Evolutionary conservation across 2,888 invertebrate species (phyloP).

Genomic region (Eupsilia transversa): DNA sequence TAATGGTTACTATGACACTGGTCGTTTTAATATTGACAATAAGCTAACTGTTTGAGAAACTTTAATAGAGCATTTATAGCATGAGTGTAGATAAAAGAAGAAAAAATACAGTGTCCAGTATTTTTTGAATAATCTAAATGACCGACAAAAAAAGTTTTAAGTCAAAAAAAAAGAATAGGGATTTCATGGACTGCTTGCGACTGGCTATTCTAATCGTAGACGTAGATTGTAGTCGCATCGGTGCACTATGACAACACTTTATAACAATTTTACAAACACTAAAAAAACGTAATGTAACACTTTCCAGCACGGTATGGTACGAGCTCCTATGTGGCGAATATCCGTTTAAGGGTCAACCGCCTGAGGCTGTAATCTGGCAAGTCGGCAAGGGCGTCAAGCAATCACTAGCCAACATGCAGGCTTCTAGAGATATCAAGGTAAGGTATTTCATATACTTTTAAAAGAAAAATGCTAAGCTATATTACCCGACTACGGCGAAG

Average conservation of each 20-base stretch:
- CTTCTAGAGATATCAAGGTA: slow-evolving; percentile 98
- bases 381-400: slow-evolving; percentile 99
- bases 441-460: neutral
- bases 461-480: neutral
- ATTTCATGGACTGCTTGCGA: neutral
- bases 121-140: too few species aligned
- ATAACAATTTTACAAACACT: too few species aligned
- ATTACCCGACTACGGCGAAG: too few species aligned
- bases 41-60: too few species aligned
- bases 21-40: too few species aligned
- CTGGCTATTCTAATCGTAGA: neutral
- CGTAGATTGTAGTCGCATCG: neutral
- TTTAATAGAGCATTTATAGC: too few species aligned
- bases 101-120: too few species aligned
- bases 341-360: slow-evolving; percentile 98
- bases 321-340: slow-evolving; percentile 98
- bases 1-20: too few species aligned
- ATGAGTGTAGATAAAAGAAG: too few species aligned
- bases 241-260: neutral
- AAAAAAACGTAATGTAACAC: neutral
- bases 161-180: too few species aligned
- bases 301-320: slow-evolving; percentile 98
- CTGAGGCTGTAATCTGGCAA: slow-evolving; percentile 99
- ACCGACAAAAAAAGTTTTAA: too few species aligned
- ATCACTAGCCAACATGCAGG: slow-evolving; percentile 97